phyloP scores from a whole-genome alignment of 2,797 vertebrate species.

The Mus minutoides region DNA sequence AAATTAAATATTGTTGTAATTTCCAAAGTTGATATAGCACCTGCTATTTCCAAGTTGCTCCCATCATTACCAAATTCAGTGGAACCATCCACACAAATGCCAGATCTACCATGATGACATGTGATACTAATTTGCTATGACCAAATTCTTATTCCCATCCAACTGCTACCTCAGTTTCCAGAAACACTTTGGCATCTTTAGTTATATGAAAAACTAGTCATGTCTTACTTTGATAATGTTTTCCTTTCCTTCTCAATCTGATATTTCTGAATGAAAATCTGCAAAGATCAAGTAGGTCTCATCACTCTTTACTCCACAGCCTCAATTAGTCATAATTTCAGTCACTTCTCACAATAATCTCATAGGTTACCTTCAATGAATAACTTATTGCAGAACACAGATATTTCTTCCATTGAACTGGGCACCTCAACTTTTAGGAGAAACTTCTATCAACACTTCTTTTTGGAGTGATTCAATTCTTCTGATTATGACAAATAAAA shows the following conservation, averaged over 20 bases:
- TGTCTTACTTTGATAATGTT: slow-evolving; percentile 94
- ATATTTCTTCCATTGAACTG: slow-evolving; percentile 96
- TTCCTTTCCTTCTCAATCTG: slow-evolving; percentile 85
- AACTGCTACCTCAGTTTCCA: slow-evolving; percentile 84
- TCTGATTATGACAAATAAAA: not conserved
- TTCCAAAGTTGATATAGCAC: not conserved
- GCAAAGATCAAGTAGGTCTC: not conserved
- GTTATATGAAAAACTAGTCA: slow-evolving; percentile 91
- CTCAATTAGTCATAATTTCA: slow-evolving; percentile 93
- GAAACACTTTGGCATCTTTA: slow-evolving; percentile 87
- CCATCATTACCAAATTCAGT: slow-evolving; percentile 90
- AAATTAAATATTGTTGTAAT: not conserved
- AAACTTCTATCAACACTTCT: not conserved
- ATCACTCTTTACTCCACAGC: slow-evolving; percentile 75
- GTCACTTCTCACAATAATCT: slow-evolving; percentile 93
- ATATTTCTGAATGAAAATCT: not conserved
- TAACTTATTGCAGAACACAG: slow-evolving; percentile 92
- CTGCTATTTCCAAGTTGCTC: slow-evolving; percentile 91
- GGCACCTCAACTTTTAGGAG: slow-evolving; percentile 88
- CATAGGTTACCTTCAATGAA: slow-evolving; percentile 93
- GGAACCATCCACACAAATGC: slow-evolving; percentile 88
- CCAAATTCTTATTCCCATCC: slow-evolving; percentile 56
- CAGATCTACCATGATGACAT: slow-evolving; percentile 85
- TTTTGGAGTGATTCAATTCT: not conserved
- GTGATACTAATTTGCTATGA: slow-evolving; percentile 52